phyloP scores from a whole-genome alignment of 2,888 invertebrate genomes.

The Scaptomyza flava region DNA sequence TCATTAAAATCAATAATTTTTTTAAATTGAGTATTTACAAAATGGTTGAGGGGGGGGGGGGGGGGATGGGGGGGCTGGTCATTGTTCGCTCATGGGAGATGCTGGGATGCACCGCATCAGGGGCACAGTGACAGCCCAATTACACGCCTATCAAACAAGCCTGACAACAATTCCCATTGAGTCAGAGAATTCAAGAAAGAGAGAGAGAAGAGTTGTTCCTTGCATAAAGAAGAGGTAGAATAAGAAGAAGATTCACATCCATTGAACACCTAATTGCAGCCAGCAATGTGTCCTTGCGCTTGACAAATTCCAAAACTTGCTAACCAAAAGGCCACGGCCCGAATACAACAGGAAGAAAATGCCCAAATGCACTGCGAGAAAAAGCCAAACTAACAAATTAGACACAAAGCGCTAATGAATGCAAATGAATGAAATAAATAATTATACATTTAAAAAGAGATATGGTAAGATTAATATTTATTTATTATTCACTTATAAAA shows the following conservation, averaged over 20 bases:
- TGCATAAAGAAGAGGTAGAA: conserved; percentile 11
- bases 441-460: too few species aligned
- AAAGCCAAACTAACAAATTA: not conserved
- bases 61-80: not conserved
- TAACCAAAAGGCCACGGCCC: conserved; percentile 40
- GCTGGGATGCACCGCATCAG: not conserved
- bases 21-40: conserved; percentile 66
- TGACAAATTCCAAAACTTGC: conserved; percentile 64
- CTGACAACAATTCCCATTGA: conserved; percentile 72
- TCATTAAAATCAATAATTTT: conserved; percentile 75
- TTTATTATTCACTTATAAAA: too few species aligned
- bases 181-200: conserved; percentile 11
- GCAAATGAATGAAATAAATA: too few species aligned
- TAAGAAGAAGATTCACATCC: conserved; percentile 9
- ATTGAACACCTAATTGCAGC: conserved; percentile 62
- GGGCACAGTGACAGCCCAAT: conserved; percentile 56
- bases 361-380: conserved; percentile 23
- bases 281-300: conserved; percentile 78
- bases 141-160: conserved; percentile 77
- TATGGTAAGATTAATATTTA: too few species aligned
- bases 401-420: too few species aligned
- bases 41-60: not conserved
- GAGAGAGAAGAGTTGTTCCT: conserved; percentile 16
- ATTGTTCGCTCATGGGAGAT: not conserved
- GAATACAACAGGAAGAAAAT: conserved; percentile 31